Percentiles rank a stretch among this genome's conserved stretches.
phyloP scores from a whole-genome alignment of 2,113 vertebrate genomes.

The Butorides virescens region DNA sequence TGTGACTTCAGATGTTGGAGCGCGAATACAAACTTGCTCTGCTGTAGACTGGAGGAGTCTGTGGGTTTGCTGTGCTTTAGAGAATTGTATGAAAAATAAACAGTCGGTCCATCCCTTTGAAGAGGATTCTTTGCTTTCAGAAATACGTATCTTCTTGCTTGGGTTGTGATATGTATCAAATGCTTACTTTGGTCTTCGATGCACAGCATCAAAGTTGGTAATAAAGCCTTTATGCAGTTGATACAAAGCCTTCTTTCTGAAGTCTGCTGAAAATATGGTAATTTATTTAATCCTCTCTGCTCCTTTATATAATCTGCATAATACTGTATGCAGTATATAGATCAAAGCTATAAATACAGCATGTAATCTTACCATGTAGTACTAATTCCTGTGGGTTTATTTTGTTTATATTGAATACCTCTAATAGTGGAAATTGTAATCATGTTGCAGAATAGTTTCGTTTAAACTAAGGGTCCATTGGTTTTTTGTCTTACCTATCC shows the following conservation, averaged over 20 bases:
- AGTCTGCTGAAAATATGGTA: neutral
- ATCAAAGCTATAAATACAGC: neutral
- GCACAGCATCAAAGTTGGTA: neutral
- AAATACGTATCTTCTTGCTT: neutral
- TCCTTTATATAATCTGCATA: neutral
- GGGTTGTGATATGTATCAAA: neutral
- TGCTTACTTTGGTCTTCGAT: neutral
- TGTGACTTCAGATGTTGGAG: slow-evolving; percentile 45
- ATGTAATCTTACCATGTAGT: neutral
- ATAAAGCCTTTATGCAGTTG: neutral
- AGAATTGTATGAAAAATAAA: slow-evolving; percentile 56
- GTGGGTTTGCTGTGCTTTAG: slow-evolving; percentile 34
- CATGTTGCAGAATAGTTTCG: neutral
- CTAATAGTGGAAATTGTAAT: neutral
- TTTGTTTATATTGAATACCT: neutral
- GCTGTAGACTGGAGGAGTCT: slow-evolving; percentile 35
- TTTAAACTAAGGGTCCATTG: neutral
- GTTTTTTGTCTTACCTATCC: neutral
- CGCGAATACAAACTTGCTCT: slow-evolving; percentile 24
- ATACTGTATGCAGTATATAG: neutral
- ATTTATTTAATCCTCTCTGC: neutral
- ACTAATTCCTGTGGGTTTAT: neutral
- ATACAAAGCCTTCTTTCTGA: neutral
- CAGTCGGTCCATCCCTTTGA: neutral
- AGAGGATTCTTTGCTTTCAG: neutral